phyloP scores from a whole-genome alignment of 2,888 invertebrate species.

The Perithous albicinctus region DNA sequence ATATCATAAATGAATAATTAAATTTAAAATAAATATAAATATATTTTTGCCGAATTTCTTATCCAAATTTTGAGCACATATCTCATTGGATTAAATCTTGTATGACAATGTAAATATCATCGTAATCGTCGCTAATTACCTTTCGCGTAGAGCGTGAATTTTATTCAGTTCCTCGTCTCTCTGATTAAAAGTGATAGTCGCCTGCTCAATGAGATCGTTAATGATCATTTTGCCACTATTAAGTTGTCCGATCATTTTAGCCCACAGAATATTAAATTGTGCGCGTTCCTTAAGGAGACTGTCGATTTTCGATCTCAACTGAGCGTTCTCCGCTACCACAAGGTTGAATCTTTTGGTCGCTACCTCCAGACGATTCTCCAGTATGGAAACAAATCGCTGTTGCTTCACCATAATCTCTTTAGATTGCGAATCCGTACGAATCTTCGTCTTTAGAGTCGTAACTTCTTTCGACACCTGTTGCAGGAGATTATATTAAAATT shows the following conservation, averaged over 20 bases:
- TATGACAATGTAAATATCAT: background rate
- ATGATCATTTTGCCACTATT: constrained; percentile 93
- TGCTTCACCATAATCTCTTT: constrained; percentile 86
- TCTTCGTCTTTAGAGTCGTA: constrained; percentile 81
- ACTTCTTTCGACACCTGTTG: constrained; percentile 85
- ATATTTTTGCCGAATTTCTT: background rate
- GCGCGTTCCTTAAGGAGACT: constrained; percentile 92
- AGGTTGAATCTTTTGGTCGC: constrained; percentile 91
- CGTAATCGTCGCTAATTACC: constrained; percentile 71
- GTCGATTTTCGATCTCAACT: constrained; percentile 92
- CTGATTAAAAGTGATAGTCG: constrained; percentile 95
- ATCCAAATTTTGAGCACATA: background rate
- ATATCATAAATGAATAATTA: background rate
- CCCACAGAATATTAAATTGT: constrained; percentile 93
- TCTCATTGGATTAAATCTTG: background rate
- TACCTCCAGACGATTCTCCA: constrained; percentile 92
- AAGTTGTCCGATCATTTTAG: constrained; percentile 90
- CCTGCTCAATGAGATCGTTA: constrained; percentile 94
- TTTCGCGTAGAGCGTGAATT: constrained; percentile 91
- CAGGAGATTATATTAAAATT: constrained; percentile 12
- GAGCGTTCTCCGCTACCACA: constrained; percentile 90
- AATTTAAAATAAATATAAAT: background rate
- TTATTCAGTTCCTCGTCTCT: constrained; percentile 93
- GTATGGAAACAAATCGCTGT: constrained; percentile 86
- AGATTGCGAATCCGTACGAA: constrained; percentile 85